A percentile compares a stretch with the other conserved stretches of the same genome.
These are phyloP conservation scores for Cecropterus lyciades DNA, from an alignment of 1,140 invertebrate genomes.

Conservation along the genomic window DNA sequence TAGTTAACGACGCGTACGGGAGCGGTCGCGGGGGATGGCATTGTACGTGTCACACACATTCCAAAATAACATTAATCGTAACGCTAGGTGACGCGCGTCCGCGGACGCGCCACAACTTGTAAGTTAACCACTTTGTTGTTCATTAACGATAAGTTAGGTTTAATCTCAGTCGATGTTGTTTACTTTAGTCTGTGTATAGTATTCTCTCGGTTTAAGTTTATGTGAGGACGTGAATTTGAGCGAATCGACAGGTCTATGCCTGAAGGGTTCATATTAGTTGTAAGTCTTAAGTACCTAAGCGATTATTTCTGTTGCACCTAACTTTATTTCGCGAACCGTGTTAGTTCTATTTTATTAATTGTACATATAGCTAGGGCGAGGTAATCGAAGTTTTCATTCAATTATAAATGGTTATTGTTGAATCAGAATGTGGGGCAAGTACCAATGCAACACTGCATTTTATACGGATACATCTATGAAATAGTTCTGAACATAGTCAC, in stretches of 20 bases:
- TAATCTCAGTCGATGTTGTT: constrained; percentile 82
- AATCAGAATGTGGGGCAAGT: constrained; percentile 65
- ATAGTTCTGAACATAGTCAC: constrained; percentile 55
- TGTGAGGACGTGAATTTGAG: constrained; percentile 78
- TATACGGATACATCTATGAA: constrained; percentile 56
- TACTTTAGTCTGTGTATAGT: constrained; percentile 82
- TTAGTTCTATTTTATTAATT: constrained; percentile 76
- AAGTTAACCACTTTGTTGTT: constrained; percentile 84
- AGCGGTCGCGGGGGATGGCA: constrained; percentile 35
- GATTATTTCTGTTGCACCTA: constrained; percentile 78
- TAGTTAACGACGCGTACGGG: constrained; percentile 37
- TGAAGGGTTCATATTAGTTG: constrained; percentile 71
- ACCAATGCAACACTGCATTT: constrained; percentile 73
- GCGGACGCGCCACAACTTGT: constrained; percentile 70
- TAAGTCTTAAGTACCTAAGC: constrained; percentile 77
- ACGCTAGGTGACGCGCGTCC: constrained; percentile 63
- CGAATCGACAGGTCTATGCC: constrained; percentile 71
- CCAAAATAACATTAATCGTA: constrained; percentile 76
- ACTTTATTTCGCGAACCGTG: constrained; percentile 75
- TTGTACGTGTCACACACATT: constrained; percentile 77
- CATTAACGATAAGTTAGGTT: constrained; percentile 82
- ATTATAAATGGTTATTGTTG: constrained; percentile 73
- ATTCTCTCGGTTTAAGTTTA: constrained; percentile 77
- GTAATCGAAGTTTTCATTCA: constrained; percentile 69
- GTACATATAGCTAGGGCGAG: constrained; percentile 80